A percentile compares a stretch with the other conserved stretches of the same genome.
Conservation (phyloP, 1,140 invertebrate species). For the Ceratoteleas bidentatus region DNA sequence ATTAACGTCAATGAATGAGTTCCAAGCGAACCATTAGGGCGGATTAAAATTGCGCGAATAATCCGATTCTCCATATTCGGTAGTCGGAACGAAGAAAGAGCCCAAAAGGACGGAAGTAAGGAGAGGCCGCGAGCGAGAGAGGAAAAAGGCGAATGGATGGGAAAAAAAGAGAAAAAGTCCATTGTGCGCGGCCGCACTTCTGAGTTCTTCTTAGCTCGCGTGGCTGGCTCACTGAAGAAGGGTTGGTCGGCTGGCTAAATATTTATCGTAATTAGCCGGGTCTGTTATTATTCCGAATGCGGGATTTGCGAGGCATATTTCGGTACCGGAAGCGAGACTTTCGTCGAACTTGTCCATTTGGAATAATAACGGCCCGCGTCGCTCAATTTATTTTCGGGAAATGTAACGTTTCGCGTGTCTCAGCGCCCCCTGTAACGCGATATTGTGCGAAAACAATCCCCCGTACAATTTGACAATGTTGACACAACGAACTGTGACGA, state of each 20-base stretch:
- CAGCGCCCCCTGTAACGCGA: neutral
- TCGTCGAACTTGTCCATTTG: conserved; percentile 52
- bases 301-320: conserved; percentile 60
- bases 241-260: conserved; percentile 80
- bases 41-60: conserved; percentile 73
- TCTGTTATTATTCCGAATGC: conserved; percentile 61
- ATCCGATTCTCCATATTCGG: conserved; percentile 69
- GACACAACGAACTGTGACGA: neutral
- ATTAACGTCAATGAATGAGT: conserved; percentile 66
- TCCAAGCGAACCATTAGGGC: conserved; percentile 69
- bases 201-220: conserved; percentile 73
- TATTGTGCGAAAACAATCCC: conserved; percentile 36
- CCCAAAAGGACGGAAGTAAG: conserved; percentile 6
- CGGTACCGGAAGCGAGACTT: conserved; percentile 56
- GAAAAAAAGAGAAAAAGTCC: conserved; percentile 13
- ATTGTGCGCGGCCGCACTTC: conserved; percentile 59
- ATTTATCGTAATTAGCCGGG: conserved; percentile 79
- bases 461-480: neutral
- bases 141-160: neutral
- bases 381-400: conserved; percentile 22
- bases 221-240: conserved; percentile 74
- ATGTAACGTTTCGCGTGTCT: conserved; percentile 7
- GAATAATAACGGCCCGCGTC: conserved; percentile 48
- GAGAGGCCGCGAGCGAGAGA: neutral
- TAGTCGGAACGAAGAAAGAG: conserved; percentile 39